A percentile compares a stretch with the other conserved stretches of the same genome.
Conservation (phyloP, 2,888 invertebrate species). For the Netelia fuscicornis region DNA sequence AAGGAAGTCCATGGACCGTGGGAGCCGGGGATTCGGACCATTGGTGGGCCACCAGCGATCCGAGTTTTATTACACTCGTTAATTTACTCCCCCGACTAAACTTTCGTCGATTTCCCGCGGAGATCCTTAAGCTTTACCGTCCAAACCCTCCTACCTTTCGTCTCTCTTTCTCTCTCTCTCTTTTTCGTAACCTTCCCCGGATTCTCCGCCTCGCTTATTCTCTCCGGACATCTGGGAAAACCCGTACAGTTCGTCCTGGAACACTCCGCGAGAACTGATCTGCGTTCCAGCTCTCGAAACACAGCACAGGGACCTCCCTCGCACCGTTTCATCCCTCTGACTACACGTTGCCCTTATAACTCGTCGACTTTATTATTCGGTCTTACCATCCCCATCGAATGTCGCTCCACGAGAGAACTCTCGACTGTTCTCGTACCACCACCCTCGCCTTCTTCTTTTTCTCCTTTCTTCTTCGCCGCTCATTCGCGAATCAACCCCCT, state of each 20-base stretch:
- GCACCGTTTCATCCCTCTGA: slow-evolving; percentile 52
- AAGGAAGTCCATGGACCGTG: slow-evolving; percentile 18
- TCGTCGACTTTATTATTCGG: slow-evolving; percentile 58
- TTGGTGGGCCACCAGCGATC: slow-evolving; percentile 55
- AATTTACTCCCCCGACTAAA: slow-evolving; percentile 77
- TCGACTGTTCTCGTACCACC: slow-evolving; percentile 16
- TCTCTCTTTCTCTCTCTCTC: slow-evolving; percentile 46
- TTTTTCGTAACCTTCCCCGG: slow-evolving; percentile 19
- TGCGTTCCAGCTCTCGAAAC: slow-evolving; percentile 43
- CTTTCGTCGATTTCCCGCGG: slow-evolving; percentile 79
- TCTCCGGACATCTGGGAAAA: slow-evolving; percentile 26
- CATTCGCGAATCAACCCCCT: not conserved
- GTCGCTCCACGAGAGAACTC: slow-evolving; percentile 43
- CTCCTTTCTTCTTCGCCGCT: not conserved
- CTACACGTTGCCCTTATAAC: slow-evolving; percentile 56
- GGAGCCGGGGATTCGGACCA: slow-evolving; percentile 22
- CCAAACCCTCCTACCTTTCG: slow-evolving; percentile 67
- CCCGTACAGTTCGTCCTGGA: slow-evolving; percentile 28
- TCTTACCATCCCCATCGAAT: slow-evolving; percentile 44
- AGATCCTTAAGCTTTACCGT: slow-evolving; percentile 73
- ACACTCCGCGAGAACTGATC: slow-evolving; percentile 21
- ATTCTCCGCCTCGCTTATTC: not conserved
- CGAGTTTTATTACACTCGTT: slow-evolving; percentile 77
- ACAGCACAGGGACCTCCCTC: slow-evolving; percentile 14
- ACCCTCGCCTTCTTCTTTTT: slow-evolving; percentile 4